Evolutionary conservation across 2,888 invertebrate genomes (phyloP).

Genomic region (Euproctis similis): DNA sequence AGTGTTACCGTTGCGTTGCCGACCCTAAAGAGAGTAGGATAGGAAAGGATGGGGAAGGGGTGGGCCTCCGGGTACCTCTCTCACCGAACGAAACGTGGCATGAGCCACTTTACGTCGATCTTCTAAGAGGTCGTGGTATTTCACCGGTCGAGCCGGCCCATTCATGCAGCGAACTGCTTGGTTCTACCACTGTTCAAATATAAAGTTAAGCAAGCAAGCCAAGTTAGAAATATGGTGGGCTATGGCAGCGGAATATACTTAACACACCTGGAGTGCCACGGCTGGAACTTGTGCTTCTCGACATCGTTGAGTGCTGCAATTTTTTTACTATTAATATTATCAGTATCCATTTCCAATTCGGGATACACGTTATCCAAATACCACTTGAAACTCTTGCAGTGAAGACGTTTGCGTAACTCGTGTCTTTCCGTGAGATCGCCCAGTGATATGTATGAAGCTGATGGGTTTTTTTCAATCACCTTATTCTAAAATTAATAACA

Average conservation of each 20-base stretch:
- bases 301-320: constrained; percentile 75
- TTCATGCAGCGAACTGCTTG: too few species aligned
- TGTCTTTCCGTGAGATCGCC: constrained; percentile 89
- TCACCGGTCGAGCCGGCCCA: too few species aligned
- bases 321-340: constrained; percentile 71
- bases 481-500: constrained; percentile 75
- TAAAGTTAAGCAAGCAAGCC: too few species aligned
- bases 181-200: too few species aligned
- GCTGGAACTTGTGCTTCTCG: constrained; percentile 81
- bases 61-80: too few species aligned
- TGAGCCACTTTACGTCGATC: too few species aligned
- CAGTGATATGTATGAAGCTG: constrained; percentile 75
- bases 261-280: constrained; percentile 84
- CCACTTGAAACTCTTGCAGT: constrained; percentile 91
- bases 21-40: too few species aligned
- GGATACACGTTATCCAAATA: constrained; percentile 91
- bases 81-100: too few species aligned
- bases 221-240: neutral
- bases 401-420: constrained; percentile 81
- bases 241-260: neutral
- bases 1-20: too few species aligned
- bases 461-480: constrained; percentile 81
- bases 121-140: too few species aligned
- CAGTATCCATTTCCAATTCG: constrained; percentile 81
- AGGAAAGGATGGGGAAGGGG: too few species aligned